phyloP scores from a whole-genome alignment of 1,140 invertebrate genomes.

The Galleria mellonella region DNA sequence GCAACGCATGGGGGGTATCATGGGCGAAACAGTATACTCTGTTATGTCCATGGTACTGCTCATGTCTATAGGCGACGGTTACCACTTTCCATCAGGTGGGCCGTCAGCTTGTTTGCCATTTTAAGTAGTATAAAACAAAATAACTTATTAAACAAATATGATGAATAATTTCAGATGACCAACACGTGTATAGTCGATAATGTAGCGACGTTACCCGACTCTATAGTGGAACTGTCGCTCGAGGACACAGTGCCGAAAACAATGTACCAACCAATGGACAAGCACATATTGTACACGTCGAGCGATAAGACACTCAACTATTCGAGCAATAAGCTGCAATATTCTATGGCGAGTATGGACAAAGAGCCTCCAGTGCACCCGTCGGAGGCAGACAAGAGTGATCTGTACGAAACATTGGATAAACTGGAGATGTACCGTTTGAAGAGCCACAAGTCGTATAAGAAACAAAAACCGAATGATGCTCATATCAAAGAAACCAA shows the following conservation, averaged over 20 bases:
- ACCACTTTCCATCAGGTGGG: no score
- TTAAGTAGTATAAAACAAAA: no score
- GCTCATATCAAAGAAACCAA: slow-evolving; percentile 77
- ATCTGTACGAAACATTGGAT: slow-evolving; percentile 44
- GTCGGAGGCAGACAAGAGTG: slow-evolving; percentile 22
- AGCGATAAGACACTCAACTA: slow-evolving; percentile 49
- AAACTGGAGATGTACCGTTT: slow-evolving; percentile 65
- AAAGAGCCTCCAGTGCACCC: slow-evolving; percentile 23
- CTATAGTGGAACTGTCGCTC: slow-evolving; percentile 65
- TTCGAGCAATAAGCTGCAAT: slow-evolving; percentile 43
- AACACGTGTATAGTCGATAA: slow-evolving; percentile 68
- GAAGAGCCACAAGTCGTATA: slow-evolving; percentile 79
- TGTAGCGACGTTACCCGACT: slow-evolving; percentile 57
- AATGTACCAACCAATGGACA: slow-evolving; percentile 60
- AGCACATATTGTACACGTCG: slow-evolving; percentile 55
- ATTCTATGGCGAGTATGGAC: slow-evolving; percentile 47
- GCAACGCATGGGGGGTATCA: no score
- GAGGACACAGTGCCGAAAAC: slow-evolving; percentile 65
- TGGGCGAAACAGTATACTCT: no score
- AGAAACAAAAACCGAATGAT: slow-evolving; percentile 79
- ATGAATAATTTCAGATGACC: slow-evolving; percentile 45
- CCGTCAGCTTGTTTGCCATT: slow-evolving; percentile 6
- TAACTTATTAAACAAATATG: neutral
- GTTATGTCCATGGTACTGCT: no score
- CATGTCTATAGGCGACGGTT: no score